A percentile compares a stretch with the other conserved stretches of the same genome.
Evolutionary conservation across 2,888 invertebrate species (phyloP).

Genomic region (Dioctria linearis): DNA sequence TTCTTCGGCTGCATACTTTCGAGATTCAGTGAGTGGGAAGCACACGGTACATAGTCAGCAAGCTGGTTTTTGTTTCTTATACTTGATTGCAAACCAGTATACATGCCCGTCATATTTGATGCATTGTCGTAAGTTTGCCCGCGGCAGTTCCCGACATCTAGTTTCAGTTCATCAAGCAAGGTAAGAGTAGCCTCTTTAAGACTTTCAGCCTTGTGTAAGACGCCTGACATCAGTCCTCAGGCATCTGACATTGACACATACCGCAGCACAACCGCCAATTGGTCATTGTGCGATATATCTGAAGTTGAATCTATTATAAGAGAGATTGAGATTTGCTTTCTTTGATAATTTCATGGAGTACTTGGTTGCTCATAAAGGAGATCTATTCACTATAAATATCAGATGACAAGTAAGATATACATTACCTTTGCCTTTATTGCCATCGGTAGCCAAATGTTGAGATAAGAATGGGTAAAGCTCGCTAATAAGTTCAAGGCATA

Average conservation of each 20-base stretch:
- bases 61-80: background rate
- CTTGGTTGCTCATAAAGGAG: no score
- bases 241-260: background rate
- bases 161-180: no score
- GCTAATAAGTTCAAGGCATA: no score
- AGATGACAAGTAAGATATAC: no score
- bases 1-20: no score
- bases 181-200: background rate
- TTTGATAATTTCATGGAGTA: no score
- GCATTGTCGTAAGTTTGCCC: slow-evolving; percentile 51
- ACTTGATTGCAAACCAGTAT: slow-evolving; percentile 30
- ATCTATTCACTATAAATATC: no score
- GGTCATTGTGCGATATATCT: background rate
- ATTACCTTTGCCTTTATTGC: no score
- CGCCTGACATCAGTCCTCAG: no score
- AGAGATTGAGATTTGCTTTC: no score
- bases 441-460: no score
- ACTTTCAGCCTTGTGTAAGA: background rate
- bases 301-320: background rate
- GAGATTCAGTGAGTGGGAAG: background rate
- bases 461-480: no score
- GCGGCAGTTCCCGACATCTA: slow-evolving; percentile 28
- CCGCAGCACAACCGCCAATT: background rate
- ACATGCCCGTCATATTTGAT: slow-evolving; percentile 46
- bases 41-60: background rate